A percentile compares a stretch with the other conserved stretches of the same genome.
phyloP scores from a whole-genome alignment of 37 sponge, comb jelly and placozoan genomes.

The Halichondria panicea region DNA sequence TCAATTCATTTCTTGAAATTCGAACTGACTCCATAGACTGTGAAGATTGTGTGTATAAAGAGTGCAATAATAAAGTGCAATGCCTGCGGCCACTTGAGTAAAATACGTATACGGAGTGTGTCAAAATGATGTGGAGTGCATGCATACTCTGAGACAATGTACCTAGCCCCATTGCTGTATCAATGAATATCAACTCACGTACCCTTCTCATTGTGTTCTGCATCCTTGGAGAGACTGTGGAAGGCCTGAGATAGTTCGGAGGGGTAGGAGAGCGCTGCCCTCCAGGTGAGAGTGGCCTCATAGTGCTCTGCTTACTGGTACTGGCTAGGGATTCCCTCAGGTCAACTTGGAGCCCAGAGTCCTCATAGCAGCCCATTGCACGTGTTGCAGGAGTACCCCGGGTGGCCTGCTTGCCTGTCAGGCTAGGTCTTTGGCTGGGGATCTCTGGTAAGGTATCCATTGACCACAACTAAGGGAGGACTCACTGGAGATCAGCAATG shows the following conservation, averaged over 20 bases:
- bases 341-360: constrained; percentile 29
- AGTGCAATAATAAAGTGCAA: no score
- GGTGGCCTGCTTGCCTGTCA: constrained; percentile 6
- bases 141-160: neutral
- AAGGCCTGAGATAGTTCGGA: no score
- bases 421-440: constrained; percentile 9
- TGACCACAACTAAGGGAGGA: neutral
- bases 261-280: neutral
- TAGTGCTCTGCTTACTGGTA: neutral
- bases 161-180: neutral
- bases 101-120: no score
- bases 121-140: neutral
- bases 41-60: no score
- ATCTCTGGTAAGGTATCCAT: constrained; percentile 32
- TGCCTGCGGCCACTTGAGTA: no score
- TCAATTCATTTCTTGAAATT: constrained; percentile 39
- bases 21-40: constrained; percentile 45
- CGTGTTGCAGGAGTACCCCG: neutral
- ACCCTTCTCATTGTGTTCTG: constrained; percentile 3
- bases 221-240: constrained; percentile 31
- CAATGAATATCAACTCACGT: neutral
- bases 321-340: neutral
- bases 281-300: neutral
- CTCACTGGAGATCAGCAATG: neutral
- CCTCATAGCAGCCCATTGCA: no score